Evolutionary conservation across 2,797 vertebrate genomes (phyloP), one percentile per base, ranked within the genome.

Genomic region (Passerculus sandwichensis): DNA sequence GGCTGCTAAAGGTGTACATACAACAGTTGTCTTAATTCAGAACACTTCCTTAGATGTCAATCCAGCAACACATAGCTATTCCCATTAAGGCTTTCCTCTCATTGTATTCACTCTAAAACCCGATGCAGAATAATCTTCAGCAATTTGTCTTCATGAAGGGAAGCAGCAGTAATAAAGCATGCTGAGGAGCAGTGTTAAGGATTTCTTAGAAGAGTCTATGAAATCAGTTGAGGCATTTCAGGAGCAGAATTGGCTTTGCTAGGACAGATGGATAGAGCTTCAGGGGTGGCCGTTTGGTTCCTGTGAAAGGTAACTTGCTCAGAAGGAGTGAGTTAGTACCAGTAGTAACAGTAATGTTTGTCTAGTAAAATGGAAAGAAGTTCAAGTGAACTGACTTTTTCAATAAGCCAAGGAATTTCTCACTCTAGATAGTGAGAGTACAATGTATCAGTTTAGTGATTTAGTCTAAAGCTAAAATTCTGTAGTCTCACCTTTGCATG

Each of bases 281-380:
- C 26, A 30, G 29, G 2, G 4, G 21, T 71, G 29, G 32, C 11
- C 88, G 38, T 5, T 16, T 81, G 26, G 13, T 57, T 82, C 36
- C 15, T 89, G 23, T 76, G 78, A n/a, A 25, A 70, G 32, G 16
- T 44, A 38, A 29, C 9, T 29, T 75, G 32, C 9, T 48, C 48
- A 30, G 32, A 70, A 57, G 9, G 21, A 53, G 6, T 0, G 0
- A 40, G n/a, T 59, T 51, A 45, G 6, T 60, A 32, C n/a, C 13
- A 27, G 17, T 40, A 34, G 10, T 36, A 62, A 20, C 0, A 0
- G 36, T 61, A 70, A 65, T 13, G 10, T 19, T 80, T 1, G 0
- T 40, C 19, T 79, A 53, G 20, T 65, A 73, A 77, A 89, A 36
- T 42, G 34, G 36, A 19, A 86, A 67, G 51, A 44, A 48, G 12